Evolutionary conservation across 2,888 invertebrate species (phyloP).

Genomic region (Siphonodentalium dalli): DNA sequence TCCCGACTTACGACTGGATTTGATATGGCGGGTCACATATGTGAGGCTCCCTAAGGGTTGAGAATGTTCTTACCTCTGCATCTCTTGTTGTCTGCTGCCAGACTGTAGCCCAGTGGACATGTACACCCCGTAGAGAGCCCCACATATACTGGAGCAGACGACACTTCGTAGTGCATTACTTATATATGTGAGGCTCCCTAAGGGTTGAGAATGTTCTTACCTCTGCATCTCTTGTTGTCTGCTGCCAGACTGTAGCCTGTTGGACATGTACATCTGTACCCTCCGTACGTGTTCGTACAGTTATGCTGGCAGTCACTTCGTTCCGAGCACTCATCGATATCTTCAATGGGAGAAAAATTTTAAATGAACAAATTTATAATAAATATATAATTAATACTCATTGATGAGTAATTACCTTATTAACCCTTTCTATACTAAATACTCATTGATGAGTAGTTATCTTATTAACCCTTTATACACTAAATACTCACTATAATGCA

Average conservation of each 20-base stretch:
- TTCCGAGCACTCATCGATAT: slow-evolving; percentile 57
- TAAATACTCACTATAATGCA: no score
- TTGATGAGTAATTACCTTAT: no score
- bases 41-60: no score
- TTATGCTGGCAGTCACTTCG: slow-evolving; percentile 58
- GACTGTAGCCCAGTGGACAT: slow-evolving; percentile 59
- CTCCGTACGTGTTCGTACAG: slow-evolving; percentile 63
- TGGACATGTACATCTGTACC: slow-evolving; percentile 63
- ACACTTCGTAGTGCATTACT: not conserved
- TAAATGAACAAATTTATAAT: no score
- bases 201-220: slow-evolving; percentile 34
- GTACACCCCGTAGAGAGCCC: no score
- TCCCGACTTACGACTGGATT: no score
- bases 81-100: slow-evolving; percentile 49
- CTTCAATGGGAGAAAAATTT: slow-evolving; percentile 35
- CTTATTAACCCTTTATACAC: no score
- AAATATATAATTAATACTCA: no score
- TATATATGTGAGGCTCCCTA: not conserved
- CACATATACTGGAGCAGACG: not conserved
- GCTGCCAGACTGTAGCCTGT: slow-evolving; percentile 59
- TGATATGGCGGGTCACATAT: no score
- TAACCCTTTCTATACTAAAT: no score
- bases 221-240: slow-evolving; percentile 59
- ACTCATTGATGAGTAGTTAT: no score
- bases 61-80: slow-evolving; percentile 61